These are phyloP conservation scores for Stramonita haemastoma DNA, from an alignment of 2,888 invertebrate genomes.

Conservation along the genomic window DNA sequence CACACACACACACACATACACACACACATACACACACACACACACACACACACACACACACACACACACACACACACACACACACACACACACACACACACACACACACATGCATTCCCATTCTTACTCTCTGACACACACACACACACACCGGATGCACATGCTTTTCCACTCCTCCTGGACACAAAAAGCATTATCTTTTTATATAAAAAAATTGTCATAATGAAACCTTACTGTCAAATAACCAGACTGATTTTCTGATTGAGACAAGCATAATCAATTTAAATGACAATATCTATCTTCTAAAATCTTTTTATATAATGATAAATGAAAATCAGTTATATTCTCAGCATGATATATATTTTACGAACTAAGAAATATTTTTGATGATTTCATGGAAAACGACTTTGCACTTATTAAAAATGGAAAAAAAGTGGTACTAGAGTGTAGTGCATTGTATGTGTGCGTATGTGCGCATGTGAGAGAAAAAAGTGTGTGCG, in stretches of 20 bases:
- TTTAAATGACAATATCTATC: neutral
- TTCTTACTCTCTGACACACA: neutral
- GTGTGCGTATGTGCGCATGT: neutral
- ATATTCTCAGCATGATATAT: too few relatives aligned
- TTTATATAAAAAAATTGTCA: too few relatives aligned
- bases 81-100: constrained; percentile 17
- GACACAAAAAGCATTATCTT: too few relatives aligned
- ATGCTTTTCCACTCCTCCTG: too few relatives aligned
- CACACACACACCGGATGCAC: too few relatives aligned
- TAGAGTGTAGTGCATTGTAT: neutral
- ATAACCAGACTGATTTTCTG: constrained; percentile 5
- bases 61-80: constrained; percentile 9
- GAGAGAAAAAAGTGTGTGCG: neutral
- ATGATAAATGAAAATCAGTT: too few relatives aligned
- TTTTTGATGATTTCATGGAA: neutral
- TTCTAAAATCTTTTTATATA: too few relatives aligned
- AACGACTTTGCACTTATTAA: too few relatives aligned
- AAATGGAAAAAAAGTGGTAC: neutral
- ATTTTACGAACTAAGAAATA: neutral
- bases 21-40: neutral
- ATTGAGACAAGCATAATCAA: neutral
- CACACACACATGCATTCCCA: neutral
- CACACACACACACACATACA: constrained; percentile 9
- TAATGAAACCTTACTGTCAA: neutral
- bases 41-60: neutral